These are phyloP conservation scores for Lithophane socia DNA, from an alignment of 2,888 invertebrate species.

Conservation along the genomic window DNA sequence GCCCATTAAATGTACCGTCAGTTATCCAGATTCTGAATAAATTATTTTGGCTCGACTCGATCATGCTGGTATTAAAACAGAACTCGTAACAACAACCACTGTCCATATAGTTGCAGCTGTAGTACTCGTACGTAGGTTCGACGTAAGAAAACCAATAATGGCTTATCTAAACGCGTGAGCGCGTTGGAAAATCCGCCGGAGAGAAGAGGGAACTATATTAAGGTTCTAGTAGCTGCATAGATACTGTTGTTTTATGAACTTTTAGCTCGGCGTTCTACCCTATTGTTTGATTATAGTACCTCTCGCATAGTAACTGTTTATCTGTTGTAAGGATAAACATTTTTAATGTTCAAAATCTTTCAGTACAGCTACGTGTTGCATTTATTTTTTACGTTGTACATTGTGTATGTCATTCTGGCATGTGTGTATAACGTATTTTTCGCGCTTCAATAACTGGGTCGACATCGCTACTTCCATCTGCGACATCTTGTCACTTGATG, in stretches of 20 bases:
- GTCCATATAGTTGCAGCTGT: not conserved
- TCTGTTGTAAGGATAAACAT: conserved; percentile 3
- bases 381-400: conserved; percentile 10
- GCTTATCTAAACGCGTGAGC: conserved; percentile 15
- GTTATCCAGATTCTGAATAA: conserved; percentile 16
- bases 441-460: conserved; percentile 55
- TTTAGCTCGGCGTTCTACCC: not conserved
- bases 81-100: not conserved
- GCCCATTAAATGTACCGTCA: conserved; percentile 11
- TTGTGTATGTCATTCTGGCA: conserved; percentile 10
- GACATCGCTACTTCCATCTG: conserved; percentile 36
- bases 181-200: conserved; percentile 23
- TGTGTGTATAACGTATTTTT: conserved; percentile 36
- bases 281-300: conserved; percentile 11
- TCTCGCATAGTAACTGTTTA: not conserved
- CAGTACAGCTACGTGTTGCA: not conserved
- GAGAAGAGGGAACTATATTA: conserved; percentile 9
- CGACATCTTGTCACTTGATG: conserved; percentile 52
- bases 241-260: conserved; percentile 6
- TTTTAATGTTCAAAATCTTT: not conserved
- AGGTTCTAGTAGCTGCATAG: not conserved
- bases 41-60: conserved; percentile 14
- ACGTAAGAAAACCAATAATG: conserved; percentile 15
- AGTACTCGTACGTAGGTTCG: not conserved
- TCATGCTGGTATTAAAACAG: conserved; percentile 7